Percentiles rank a stretch among this genome's conserved stretches.
These are phyloP conservation scores for Xyliphius kryptos DNA, from an alignment of 2,113 vertebrate genomes.

Conservation along the genomic window DNA sequence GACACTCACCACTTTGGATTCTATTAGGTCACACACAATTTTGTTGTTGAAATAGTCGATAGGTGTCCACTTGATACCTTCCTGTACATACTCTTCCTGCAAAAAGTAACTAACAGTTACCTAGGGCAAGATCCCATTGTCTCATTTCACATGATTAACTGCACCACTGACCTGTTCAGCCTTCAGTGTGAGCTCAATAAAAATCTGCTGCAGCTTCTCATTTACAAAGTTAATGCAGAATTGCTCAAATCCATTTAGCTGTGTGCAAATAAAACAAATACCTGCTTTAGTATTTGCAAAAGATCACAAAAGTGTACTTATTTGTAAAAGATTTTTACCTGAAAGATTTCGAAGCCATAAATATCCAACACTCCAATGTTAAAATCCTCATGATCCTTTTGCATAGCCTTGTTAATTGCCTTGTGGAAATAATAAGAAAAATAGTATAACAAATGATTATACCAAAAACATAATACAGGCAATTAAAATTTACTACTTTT, in stretches of 20 bases:
- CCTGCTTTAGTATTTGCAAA: no score
- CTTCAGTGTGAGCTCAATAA: slow-evolving; percentile 75
- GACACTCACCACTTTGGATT: slow-evolving; percentile 73
- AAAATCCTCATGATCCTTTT: slow-evolving; percentile 70
- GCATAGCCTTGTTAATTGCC: slow-evolving; percentile 73
- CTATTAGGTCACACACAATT: slow-evolving; percentile 76
- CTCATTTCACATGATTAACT: not conserved
- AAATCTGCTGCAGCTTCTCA: no score
- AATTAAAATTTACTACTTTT: no score
- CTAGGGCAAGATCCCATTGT: not conserved
- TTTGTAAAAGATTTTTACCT: slow-evolving; percentile 54
- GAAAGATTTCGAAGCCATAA: slow-evolving; percentile 79
- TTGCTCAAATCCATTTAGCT: slow-evolving; percentile 77
- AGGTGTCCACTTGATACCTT: slow-evolving; percentile 72
- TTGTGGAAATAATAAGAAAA: slow-evolving; percentile 40
- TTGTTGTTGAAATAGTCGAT: slow-evolving; percentile 82
- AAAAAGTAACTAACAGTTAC: not conserved
- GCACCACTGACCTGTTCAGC: slow-evolving; percentile 68
- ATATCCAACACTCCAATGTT: slow-evolving; percentile 76
- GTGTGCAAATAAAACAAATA: not conserved
- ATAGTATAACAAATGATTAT: no score
- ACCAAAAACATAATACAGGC: no score
- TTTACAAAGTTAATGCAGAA: no score
- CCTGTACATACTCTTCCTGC: slow-evolving; percentile 76
- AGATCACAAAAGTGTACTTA: no score